phyloP scores from a whole-genome alignment of 1,140 invertebrate species.

The Potamilus streckersoni region DNA sequence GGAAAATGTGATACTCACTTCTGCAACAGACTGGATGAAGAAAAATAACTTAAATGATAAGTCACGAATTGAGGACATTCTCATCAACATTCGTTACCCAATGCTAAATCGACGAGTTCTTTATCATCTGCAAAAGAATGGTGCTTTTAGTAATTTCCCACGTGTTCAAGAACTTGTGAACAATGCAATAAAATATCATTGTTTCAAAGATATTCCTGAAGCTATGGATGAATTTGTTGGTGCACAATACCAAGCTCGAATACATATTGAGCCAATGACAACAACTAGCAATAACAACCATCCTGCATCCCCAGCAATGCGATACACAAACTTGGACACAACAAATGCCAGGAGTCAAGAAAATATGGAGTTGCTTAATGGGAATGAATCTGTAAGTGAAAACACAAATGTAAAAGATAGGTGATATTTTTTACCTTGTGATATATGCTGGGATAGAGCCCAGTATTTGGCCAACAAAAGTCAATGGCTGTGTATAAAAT shows the following conservation, averaged over 20 bases:
- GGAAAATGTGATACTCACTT: slow-evolving; percentile 58
- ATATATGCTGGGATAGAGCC: too few relatives aligned
- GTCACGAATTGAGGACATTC: slow-evolving; percentile 58
- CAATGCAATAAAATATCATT: slow-evolving; percentile 57
- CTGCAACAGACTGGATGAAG: slow-evolving; percentile 65
- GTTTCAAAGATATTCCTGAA: slow-evolving; percentile 61
- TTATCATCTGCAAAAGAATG: slow-evolving; percentile 61
- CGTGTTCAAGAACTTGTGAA: slow-evolving; percentile 56
- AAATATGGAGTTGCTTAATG: too few relatives aligned
- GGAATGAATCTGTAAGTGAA: too few relatives aligned
- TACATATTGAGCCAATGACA: slow-evolving; percentile 8
- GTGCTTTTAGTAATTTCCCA: slow-evolving; percentile 62
- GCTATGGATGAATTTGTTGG: slow-evolving; percentile 57
- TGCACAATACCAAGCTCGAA: slow-evolving; percentile 42
- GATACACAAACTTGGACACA: too few relatives aligned
- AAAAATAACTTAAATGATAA: slow-evolving; percentile 58
- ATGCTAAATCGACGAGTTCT: slow-evolving; percentile 55
- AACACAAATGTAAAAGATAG: too few relatives aligned
- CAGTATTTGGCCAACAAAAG: too few relatives aligned
- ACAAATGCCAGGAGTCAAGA: too few relatives aligned
- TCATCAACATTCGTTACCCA: slow-evolving; percentile 61
- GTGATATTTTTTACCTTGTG: too few relatives aligned
- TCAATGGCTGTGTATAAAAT: too few relatives aligned
- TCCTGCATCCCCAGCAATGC: too few relatives aligned
- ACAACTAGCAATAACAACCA: slow-evolving; percentile 16